phyloP scores from a whole-genome alignment of 2,888 invertebrate genomes.

The Actias luna region DNA sequence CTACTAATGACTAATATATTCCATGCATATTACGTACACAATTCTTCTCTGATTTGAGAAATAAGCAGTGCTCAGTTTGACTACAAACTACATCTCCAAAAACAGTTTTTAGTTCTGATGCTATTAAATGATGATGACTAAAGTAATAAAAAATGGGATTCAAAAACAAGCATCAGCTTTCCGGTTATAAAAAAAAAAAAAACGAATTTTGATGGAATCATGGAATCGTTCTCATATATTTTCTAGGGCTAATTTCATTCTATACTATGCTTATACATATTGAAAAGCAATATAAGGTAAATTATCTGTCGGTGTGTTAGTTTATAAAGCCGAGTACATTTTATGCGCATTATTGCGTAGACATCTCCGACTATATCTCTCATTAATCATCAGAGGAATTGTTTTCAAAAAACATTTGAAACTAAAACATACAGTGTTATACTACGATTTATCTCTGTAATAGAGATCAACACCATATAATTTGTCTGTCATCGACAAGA shows the following conservation, averaged over 20 bases:
- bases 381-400: neutral
- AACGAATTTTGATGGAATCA: no score
- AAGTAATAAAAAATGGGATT: no score
- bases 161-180: no score
- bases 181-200: no score
- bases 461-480: neutral
- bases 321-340: neutral
- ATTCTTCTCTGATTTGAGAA: neutral
- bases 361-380: neutral
- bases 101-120: neutral
- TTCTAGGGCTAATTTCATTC: neutral
- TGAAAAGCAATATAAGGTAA: neutral
- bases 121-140: neutral
- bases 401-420: neutral
- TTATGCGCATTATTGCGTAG: neutral
- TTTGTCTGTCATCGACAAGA: neutral
- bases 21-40: neutral
- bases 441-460: neutral
- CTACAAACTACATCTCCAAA: neutral
- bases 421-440: neutral
- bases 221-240: neutral
- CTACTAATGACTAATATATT: neutral
- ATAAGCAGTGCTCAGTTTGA: neutral
- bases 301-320: neutral
- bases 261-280: neutral